phyloP scores from a whole-genome alignment of 2,113 vertebrate genomes.

The Alligator sinensis region DNA sequence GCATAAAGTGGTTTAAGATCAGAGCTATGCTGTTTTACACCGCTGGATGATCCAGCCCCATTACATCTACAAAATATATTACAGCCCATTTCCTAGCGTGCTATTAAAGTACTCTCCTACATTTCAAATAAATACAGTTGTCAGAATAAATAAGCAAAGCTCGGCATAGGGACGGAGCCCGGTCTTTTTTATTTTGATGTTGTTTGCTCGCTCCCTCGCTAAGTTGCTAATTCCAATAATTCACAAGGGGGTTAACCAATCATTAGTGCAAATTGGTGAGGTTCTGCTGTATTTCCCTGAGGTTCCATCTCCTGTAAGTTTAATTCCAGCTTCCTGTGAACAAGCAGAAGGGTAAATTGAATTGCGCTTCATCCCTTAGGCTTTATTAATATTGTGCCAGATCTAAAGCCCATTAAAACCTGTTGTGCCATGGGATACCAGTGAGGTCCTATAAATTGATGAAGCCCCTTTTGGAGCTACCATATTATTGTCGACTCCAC shows the following conservation, averaged over 20 bases:
- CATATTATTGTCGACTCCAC: slow-evolving; percentile 38
- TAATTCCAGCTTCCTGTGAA: slow-evolving; percentile 74
- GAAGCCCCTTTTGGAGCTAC: slow-evolving; percentile 9
- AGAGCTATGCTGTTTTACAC: background rate
- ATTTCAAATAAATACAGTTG: slow-evolving; percentile 65
- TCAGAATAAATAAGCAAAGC: slow-evolving; percentile 63
- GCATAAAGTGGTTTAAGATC: background rate
- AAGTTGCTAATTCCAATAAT: slow-evolving; percentile 60
- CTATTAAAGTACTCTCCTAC: slow-evolving; percentile 47
- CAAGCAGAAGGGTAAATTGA: slow-evolving; percentile 67
- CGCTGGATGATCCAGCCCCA: background rate
- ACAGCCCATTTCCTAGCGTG: slow-evolving; percentile 7
- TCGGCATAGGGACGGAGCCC: background rate
- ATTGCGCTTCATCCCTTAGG: slow-evolving; percentile 62
- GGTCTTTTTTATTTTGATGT: slow-evolving; percentile 62
- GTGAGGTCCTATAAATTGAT: slow-evolving; percentile 59
- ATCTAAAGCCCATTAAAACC: slow-evolving; percentile 61
- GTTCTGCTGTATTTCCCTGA: slow-evolving; percentile 72
- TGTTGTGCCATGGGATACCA: slow-evolving; percentile 62
- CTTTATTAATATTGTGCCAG: slow-evolving; percentile 71
- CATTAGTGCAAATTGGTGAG: slow-evolving; percentile 75
- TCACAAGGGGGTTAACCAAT: slow-evolving; percentile 62
- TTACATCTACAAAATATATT: slow-evolving; percentile 9
- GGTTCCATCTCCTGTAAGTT: slow-evolving; percentile 64
- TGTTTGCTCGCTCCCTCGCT: slow-evolving; percentile 72